phyloP scores from a whole-genome alignment of 2,888 invertebrate genomes.

The Allophyes oxyacanthae region DNA sequence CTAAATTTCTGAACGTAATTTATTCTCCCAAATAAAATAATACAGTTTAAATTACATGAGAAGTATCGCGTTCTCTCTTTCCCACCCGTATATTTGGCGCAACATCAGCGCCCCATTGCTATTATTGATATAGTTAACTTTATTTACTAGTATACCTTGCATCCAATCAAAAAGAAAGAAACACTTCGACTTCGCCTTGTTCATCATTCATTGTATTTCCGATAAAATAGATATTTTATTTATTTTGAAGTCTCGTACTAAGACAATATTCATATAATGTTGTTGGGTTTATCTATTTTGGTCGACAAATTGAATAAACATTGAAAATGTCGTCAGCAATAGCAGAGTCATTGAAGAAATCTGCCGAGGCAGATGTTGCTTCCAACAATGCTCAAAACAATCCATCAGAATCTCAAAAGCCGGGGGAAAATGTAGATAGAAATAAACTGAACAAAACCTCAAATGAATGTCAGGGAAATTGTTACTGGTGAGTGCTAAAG shows the following conservation, averaged over 20 bases:
- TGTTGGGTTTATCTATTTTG: constrained; percentile 22
- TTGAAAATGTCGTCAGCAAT: constrained; percentile 63
- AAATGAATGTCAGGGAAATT: constrained; percentile 77
- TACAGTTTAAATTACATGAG: too few species aligned
- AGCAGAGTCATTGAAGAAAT: constrained; percentile 66
- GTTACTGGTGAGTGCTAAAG: constrained; percentile 77
- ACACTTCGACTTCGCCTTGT: constrained; percentile 16
- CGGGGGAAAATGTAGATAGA: constrained; percentile 74
- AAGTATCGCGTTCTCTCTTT: constrained; percentile 3
- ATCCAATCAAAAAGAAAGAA: not conserved
- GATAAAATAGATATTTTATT: constrained; percentile 15
- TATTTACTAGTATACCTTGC: not conserved
- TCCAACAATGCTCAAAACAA: constrained; percentile 64
- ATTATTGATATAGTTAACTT: not conserved
- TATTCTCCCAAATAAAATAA: constrained; percentile 2
- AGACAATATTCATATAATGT: constrained; percentile 23
- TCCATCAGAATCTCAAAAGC: constrained; percentile 80
- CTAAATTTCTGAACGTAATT: constrained; percentile 25
- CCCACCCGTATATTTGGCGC: not conserved
- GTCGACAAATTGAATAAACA: constrained; percentile 11
- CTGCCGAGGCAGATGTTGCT: constrained; percentile 65
- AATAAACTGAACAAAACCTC: constrained; percentile 72
- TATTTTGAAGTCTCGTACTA: constrained; percentile 7
- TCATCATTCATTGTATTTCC: not conserved
- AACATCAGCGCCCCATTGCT: constrained; percentile 6